Evolutionary conservation across 2,888 invertebrate genomes (phyloP).

Genomic region (Sphecodes monilicornis): DNA sequence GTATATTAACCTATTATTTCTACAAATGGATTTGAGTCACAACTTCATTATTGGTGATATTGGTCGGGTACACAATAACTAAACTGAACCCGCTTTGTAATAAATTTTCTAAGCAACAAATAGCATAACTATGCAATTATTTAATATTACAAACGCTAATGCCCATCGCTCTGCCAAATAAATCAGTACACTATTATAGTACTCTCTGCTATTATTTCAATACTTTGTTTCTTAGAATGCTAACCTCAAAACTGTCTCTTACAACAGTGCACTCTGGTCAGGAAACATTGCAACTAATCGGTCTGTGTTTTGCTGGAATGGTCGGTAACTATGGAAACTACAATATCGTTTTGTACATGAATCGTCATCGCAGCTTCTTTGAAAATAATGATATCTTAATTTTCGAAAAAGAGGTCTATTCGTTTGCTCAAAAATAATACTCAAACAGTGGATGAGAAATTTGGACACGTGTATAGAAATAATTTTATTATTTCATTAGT

Average conservation of each 20-base stretch:
- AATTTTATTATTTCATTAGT: too few relatives aligned
- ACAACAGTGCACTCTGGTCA: constrained; percentile 4
- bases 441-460: too few relatives aligned
- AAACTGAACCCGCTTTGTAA: neutral
- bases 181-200: neutral
- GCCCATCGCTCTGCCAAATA: neutral
- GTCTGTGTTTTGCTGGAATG: neutral
- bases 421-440: too few relatives aligned
- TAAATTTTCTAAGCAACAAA: neutral
- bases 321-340: neutral
- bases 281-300: neutral
- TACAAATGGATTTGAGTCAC: neutral
- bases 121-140: neutral
- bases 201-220: too few relatives aligned
- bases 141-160: neutral
- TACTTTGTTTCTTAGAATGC: neutral
- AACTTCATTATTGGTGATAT: neutral
- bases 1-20: neutral
- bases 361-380: neutral
- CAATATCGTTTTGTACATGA: neutral
- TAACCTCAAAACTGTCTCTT: constrained; percentile 2
- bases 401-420: too few relatives aligned
- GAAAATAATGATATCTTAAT: too few relatives aligned
- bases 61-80: constrained; percentile 12
- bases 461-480: too few relatives aligned